Evolutionary conservation across 2,797 vertebrate species (phyloP), one percentile per base, ranked within the genome.

Genomic region (Acrocephalus scirpaceus): DNA sequence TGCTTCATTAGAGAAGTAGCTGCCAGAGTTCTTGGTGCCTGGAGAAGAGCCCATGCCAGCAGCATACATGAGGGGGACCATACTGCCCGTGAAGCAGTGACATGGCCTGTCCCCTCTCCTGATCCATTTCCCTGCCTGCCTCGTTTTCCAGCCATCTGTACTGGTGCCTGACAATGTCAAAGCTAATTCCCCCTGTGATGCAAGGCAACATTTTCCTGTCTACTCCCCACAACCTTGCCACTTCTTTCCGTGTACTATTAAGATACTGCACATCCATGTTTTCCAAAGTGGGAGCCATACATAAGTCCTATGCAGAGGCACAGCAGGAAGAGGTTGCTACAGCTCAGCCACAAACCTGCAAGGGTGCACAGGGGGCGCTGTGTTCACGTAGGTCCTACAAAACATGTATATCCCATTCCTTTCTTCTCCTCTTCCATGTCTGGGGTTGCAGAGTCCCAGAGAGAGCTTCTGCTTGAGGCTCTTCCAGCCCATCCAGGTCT

Each of bases 121-220:
- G 69, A 67, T 92, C 93, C 88, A 34, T 76, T 89, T 91, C 54
- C 73, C 36, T 92, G 57, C 72, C 73, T 85, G 91, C 92, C 91
- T 96, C 90, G 71, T 38, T 93, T 95, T 97, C 94, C 93, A 80
- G 25, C 82, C 75, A 38, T 83, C 22, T 1, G 86, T 93, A 79
- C 90, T 93, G 91, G 78, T 92, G 93, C 87, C 83, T 38, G 32
- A 95, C 88, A 93, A 48, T 40, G 65, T 57, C 96, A 85, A 96
- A 95, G 56, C 78, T 79, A 86, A 76, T 92, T 90, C 71, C 61
- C 60, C 57, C 76, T 25, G 30, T 4, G 7, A 47, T 19, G 30
- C 29, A 34, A 9, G 4, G 13, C 45, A 60, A 16, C 8, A 1
- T 23, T 75, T 66, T 86, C 61, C 48, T 78, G 50, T 60, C 93